Base-by-base conservation (phyloP, 1,140 invertebrate genomes). In the Olivierus martensii region DNA sequence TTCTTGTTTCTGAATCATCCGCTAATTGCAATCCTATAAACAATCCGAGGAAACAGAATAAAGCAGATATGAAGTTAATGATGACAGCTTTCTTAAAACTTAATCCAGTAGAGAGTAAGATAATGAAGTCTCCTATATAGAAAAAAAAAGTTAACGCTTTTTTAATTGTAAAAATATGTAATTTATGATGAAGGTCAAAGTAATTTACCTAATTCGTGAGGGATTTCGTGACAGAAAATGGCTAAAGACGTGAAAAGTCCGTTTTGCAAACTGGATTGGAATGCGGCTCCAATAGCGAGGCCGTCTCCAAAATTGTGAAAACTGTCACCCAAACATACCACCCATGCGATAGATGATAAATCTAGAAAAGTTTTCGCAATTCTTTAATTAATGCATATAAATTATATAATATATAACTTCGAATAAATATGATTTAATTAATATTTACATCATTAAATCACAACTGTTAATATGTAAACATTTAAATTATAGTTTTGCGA, bases 271-370 rank as follows among this genome's bases (percentile, higher is more conserved):
- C 65, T 62, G 4, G 61, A 54, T 17, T 63, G 62, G 58, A 75
- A 75, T 3, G 72, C 70, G 6, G 71, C 73, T 3, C 72, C 73
- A 22, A 75, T 70, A 0, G 73, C 71, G 19, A 75, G 54, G 22
- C 73, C 73, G 55, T 75, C 73, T 3, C 66, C 68, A 57, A 75
- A 71, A 57, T 75, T 75, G 55, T 75, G 73, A n/a, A 75, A 59
- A 12, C 63, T 64, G 58, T 75, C 73, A 7, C 72, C 73, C 14
- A 75, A 43, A 1, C 72, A 59, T 9, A 75, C 64, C 61, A 75
- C 69, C 17, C 68, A 59, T 5, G 68, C 69, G 37, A 71, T 46
- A 2, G 65, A 58, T 17, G 58, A 63, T 38, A 65, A 18, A 34
- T 61, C 64, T 52, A 28, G 1, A 37, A 9, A 46, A 39, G n/a